Percentiles rank a stretch among this genome's conserved stretches.
phyloP scores from a whole-genome alignment of 1,140 invertebrate species.

The Chironomus tepperi region DNA sequence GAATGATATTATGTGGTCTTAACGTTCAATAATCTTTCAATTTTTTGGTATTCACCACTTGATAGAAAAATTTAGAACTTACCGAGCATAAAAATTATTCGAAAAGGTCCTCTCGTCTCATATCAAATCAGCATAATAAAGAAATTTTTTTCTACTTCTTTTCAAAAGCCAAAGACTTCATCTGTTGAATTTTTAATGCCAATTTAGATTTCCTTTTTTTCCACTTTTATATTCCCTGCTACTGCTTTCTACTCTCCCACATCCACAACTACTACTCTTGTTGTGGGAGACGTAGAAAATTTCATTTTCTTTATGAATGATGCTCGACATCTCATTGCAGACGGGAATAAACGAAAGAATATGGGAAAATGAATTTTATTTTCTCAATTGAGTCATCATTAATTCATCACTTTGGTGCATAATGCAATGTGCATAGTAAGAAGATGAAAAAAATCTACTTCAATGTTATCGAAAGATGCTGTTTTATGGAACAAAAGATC shows the following conservation, averaged over 20 bases:
- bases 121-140: no score
- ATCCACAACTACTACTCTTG: not conserved
- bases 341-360: not conserved
- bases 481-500: no score
- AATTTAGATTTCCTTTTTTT: not conserved
- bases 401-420: not conserved
- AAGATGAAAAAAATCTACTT: no score
- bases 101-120: not conserved
- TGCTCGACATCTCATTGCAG: not conserved
- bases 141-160: no score
- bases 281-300: not conserved
- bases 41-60: not conserved
- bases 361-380: constrained; percentile 8
- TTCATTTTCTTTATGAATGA: not conserved
- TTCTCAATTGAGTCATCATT: constrained; percentile 7
- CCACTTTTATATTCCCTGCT: no score
- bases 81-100: not conserved
- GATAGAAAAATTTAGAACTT: not conserved
- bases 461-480: no score
- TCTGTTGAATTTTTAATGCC: constrained; percentile 1
- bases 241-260: not conserved
- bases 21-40: not conserved
- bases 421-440: not conserved
- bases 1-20: not conserved
- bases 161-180: not conserved